Evolutionary conservation across 2,888 invertebrate genomes (phyloP).

Genomic region (Thysanoteuthis rhombus): DNA sequence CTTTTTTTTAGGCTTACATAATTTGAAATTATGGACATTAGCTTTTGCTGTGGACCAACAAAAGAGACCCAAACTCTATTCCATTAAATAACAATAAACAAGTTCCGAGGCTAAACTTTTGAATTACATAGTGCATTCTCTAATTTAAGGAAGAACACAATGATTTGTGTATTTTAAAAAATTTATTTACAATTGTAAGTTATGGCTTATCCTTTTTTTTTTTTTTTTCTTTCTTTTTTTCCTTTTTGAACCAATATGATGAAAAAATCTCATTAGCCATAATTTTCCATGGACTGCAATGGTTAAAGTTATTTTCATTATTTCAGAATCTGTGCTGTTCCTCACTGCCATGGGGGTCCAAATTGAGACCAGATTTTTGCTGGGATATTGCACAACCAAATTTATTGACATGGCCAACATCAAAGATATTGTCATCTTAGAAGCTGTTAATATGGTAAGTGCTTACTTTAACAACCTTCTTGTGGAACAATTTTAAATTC

Average conservation of each 20-base stretch:
- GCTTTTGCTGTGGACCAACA: no score
- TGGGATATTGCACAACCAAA: conserved; percentile 16
- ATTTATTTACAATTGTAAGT: no score
- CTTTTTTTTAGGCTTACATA: no score
- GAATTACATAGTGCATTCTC: no score
- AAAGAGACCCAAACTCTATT: no score
- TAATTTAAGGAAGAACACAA: no score
- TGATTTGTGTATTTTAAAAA: no score
- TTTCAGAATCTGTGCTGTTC: conserved; percentile 29
- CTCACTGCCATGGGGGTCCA: conserved; percentile 25
- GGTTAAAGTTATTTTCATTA: background rate
- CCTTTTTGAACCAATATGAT: background rate
- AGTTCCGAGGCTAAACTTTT: background rate
- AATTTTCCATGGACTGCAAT: background rate
- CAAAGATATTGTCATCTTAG: conserved; percentile 28
- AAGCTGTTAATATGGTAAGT: conserved; percentile 29
- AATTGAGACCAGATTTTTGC: conserved; percentile 23
- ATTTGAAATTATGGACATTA: no score
- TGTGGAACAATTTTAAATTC: background rate
- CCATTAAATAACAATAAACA: no score
- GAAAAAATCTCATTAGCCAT: background rate
- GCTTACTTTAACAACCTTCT: background rate
- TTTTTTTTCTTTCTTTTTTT: no score
- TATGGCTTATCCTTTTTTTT: no score
- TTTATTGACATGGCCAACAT: conserved; percentile 25